phyloP scores from a whole-genome alignment of 2,888 invertebrate species.

The Drosophila atripex region DNA sequence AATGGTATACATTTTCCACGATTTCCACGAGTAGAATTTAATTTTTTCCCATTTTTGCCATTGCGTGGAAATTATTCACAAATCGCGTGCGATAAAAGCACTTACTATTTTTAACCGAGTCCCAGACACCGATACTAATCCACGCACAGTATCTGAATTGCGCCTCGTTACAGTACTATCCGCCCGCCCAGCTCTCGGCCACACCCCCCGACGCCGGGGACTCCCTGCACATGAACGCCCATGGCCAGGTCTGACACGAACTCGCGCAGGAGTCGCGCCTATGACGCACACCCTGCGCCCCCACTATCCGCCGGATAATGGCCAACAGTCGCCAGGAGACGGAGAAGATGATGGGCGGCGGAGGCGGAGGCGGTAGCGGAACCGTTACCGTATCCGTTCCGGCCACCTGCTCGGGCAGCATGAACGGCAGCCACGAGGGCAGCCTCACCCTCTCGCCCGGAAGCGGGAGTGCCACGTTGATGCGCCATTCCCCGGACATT shows the following conservation, averaged over 20 bases:
- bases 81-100: neutral
- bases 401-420: slow-evolving; percentile 35
- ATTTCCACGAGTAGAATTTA: no score
- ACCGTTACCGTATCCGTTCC: slow-evolving; percentile 25
- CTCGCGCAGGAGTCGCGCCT: slow-evolving; percentile 86
- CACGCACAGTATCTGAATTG: slow-evolving; percentile 82
- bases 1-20: no score
- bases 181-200: slow-evolving; percentile 89
- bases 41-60: neutral
- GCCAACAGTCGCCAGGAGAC: slow-evolving; percentile 84
- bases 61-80: neutral
- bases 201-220: slow-evolving; percentile 88
- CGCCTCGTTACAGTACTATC: slow-evolving; percentile 90
- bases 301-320: slow-evolving; percentile 84
- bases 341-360: slow-evolving; percentile 83
- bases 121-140: slow-evolving; percentile 57
- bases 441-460: slow-evolving; percentile 69
- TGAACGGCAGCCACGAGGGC: slow-evolving; percentile 56
- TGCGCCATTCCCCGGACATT: slow-evolving; percentile 82
- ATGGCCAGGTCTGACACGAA: slow-evolving; percentile 93
- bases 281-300: slow-evolving; percentile 84
- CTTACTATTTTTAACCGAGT: slow-evolving; percentile 34
- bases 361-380: slow-evolving; percentile 65
- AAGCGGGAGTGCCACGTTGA: slow-evolving; percentile 81
- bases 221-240: slow-evolving; percentile 92